Conservation (phyloP, 2,113 vertebrate genomes). For the Lophura nycthemera region DNA sequence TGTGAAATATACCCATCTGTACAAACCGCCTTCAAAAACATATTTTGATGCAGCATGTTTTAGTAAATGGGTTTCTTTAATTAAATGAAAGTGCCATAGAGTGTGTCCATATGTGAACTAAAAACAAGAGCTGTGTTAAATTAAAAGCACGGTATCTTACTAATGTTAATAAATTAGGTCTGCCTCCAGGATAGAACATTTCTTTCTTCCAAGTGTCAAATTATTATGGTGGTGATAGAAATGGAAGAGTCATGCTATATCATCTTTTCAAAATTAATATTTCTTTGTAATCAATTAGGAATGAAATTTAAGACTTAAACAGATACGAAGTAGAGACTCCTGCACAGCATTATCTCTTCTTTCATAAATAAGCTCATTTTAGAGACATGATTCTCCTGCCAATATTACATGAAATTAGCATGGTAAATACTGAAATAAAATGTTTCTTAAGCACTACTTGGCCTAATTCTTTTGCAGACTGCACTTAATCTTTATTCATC, state of each 20-base stretch:
- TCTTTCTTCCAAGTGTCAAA: constrained; percentile 62
- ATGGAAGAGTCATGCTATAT: constrained; percentile 61
- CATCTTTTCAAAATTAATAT: constrained; percentile 72
- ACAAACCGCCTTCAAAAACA: constrained; percentile 61
- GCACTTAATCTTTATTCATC: constrained; percentile 87
- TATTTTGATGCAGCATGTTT: constrained; percentile 57
- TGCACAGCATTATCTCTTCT: constrained; percentile 1
- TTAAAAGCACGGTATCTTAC: constrained; percentile 70
- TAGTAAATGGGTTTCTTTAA: constrained; percentile 73
- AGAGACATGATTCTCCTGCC: constrained; percentile 76
- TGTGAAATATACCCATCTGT: background rate
- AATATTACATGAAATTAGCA: constrained; percentile 78
- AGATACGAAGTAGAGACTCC: constrained; percentile 15
- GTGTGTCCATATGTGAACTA: constrained; percentile 71
- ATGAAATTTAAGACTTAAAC: constrained; percentile 53
- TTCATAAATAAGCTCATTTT: constrained; percentile 69
- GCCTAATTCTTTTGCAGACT: constrained; percentile 78
- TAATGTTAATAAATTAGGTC: constrained; percentile 81
- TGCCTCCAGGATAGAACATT: constrained; percentile 60
- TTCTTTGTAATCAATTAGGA: constrained; percentile 70
- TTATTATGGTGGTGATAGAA: constrained; percentile 52
- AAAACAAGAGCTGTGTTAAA: constrained; percentile 74
- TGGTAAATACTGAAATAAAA: constrained; percentile 80
- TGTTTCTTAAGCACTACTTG: constrained; percentile 71
- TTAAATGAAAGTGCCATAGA: constrained; percentile 76